Evolutionary conservation across 2,888 invertebrate species (phyloP).

Genomic region (Augochlorella aurata): DNA sequence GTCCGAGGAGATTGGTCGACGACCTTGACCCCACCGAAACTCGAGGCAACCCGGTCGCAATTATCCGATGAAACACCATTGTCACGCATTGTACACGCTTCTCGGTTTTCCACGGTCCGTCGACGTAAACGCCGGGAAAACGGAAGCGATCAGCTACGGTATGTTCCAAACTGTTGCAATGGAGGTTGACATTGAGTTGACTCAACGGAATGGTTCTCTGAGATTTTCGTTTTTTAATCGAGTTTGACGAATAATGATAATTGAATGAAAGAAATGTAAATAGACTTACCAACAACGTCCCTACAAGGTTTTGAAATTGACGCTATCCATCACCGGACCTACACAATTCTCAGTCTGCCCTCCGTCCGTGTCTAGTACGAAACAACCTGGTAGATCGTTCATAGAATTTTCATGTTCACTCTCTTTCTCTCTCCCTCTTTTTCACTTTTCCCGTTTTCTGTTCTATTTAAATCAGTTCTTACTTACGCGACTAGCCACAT

Average conservation of each 20-base stretch:
- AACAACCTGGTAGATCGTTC: conserved; percentile 49
- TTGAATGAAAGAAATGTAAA: conserved; percentile 59
- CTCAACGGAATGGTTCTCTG: conserved; percentile 19
- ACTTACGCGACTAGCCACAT: conserved; percentile 48
- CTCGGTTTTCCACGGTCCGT: neutral
- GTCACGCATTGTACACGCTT: too few relatives aligned
- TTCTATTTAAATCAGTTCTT: conserved; percentile 22
- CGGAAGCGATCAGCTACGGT: conserved; percentile 13
- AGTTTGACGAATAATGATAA: conserved; percentile 34
- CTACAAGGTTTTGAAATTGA: conserved; percentile 77
- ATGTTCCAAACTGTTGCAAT: conserved; percentile 34
- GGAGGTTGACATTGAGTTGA: conserved; percentile 9
- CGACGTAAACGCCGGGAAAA: neutral
- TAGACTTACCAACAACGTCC: conserved; percentile 74
- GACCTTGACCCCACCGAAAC: conserved; percentile 4
- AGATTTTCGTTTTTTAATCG: neutral
- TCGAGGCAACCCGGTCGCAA: conserved; percentile 10
- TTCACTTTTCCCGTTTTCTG: conserved; percentile 2
- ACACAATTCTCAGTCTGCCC: conserved; percentile 66
- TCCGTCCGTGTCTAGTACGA: conserved; percentile 66
- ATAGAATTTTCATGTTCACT: neutral
- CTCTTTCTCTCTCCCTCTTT: neutral
- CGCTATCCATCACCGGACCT: conserved; percentile 71
- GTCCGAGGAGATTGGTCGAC: neutral
- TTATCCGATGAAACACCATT: neutral